Evolutionary conservation across 2,113 vertebrate species (phyloP), one percentile per base, ranked within the genome.

Genomic region (Pomatorhinus ruficollis): DNA sequence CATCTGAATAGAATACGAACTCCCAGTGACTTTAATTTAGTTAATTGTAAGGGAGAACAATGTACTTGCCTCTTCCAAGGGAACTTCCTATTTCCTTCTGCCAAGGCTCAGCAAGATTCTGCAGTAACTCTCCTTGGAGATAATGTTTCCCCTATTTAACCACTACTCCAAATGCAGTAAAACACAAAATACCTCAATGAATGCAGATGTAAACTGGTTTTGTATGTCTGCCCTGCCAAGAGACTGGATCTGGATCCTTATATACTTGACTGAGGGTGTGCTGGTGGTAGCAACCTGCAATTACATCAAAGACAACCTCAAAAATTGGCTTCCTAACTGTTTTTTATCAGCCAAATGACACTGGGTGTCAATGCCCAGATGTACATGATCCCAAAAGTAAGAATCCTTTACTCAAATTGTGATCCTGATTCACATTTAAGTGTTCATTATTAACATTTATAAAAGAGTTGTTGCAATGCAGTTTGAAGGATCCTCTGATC

Each of bases 241-340:
- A 57, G 97, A 95, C 45, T 95, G 95, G 52, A 97, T 97, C 83
- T 95, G 85, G 59, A 98, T 87, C 78, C 64, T 95, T 15, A 89
- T 7, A 7, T 95, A 92, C 59, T 89, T 49, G 3, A 44, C 69
- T 12, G 89, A 94, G 47, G 85, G 90, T 11, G 82, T 97, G 86
- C 97, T 98, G 13, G 85, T 96, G 87, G 97, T 49, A 44, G 94
- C 97, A 68, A 93, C 83, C 98, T 98, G 95, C 30, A 91, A 83
- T 72, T 53, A 54, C 57, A 90, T 40, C 72, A 77, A 50, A 80
- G 37, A 79, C 20, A 91, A 39, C 21, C n/a, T 76, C 65, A 53
- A 71, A 84, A 75, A 47, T 11, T 9, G 40, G 5, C 35, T 53
- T 61, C 31, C 12, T 64, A 37, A n/a, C 18, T 71, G 75, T 2